Base-by-base conservation (phyloP, 2,888 invertebrate genomes). In the Pelosia muscerda region DNA sequence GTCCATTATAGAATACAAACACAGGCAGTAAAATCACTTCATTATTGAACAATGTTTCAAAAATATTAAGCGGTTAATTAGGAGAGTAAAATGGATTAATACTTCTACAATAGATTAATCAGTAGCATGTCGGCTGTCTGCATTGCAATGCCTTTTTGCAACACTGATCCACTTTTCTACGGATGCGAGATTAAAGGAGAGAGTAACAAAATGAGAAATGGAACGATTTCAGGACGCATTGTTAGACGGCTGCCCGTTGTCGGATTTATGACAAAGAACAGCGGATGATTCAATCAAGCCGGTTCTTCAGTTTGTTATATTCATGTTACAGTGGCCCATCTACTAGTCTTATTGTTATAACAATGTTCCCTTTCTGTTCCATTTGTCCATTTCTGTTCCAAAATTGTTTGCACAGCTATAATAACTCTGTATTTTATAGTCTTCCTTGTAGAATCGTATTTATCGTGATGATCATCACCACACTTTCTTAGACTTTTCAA, bases 251-350 rank as follows among this genome's bases (percentile, higher is more conserved):
- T 86, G 91, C 89, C 92, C 93, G 93, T 92, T 91, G 93, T 92
- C 92, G 94, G 94, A 94, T 93, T 94, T 94, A 95, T 94, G 94
- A 94, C 94, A 95, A 94, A 94, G 94, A 93, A 92, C 92, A 88
- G 90, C 89, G 93, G 93, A 93, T 95, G 94, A 95, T 95, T 95
- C 94, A 95, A 95, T 95, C 95, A 94, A 92, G 82, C 86, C 86
- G 87, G 92, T 90, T 94, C 93, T 93, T 94, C 93, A 94, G 93
- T 93, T 93, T 93, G 93, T 93, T 94, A 94, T 92, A 93, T 93
- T 92, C 93, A 92, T 92, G 92, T 92, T 90, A 91, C 88, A 87
- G 86, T 83, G 86, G 85, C 84, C 85, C 89, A 86, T 85, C 90
- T 87, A 86, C 86, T 86, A 89, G 86, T 86, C 89, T 90, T 91